Evolutionary conservation across 2,113 vertebrate species (phyloP), one percentile per base, ranked within the genome.

Genomic region (Eurystomus gularis): DNA sequence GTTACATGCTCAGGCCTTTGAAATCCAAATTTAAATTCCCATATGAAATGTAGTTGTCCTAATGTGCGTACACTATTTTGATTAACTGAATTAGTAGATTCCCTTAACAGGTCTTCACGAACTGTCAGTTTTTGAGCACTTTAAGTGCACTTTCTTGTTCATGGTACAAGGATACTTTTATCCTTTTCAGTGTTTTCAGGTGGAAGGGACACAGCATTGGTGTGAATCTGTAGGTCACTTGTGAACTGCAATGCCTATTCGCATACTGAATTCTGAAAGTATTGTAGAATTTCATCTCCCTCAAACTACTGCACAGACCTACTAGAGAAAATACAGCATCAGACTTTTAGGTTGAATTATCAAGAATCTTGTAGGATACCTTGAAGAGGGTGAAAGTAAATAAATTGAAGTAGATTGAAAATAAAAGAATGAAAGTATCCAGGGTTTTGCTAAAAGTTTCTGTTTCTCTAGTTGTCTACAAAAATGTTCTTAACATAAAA

Each of bases 41-140:
- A 33, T 0, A 0, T 65, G 54, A 46, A 81, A 33, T 2, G 4
- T 35, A 9, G 25, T 81, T 66, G 24, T 82, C 20, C 16, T 69
- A 40, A 35, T 71, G 21, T 82, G 18, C 7, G 9, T 76, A 37
- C 83, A 3, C 9, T 64, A 6, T 58, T 46, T 10, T 40, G 29
- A 57, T 65, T 58, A 73, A 61, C 21, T 80, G 35, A 81, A 84
- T 73, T 57, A 69, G 29, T 76, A 39, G 29, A 16, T 80, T 82
- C 39, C 33, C 71, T 39, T 80, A 68, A 68, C 25, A 33, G 8
- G 10, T 75, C 55, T 55, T 87, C 5, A 2, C 28, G 42, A 19
- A 39, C 26, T 46, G 5, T n/a, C 40, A 66, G 35, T 11, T 9
- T 85, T 66, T 78, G 2, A 88, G 14, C 76, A 52, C 26, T 61